Conservation (phyloP, 2,888 invertebrate genomes). For the Dicyrtomina minuta region DNA sequence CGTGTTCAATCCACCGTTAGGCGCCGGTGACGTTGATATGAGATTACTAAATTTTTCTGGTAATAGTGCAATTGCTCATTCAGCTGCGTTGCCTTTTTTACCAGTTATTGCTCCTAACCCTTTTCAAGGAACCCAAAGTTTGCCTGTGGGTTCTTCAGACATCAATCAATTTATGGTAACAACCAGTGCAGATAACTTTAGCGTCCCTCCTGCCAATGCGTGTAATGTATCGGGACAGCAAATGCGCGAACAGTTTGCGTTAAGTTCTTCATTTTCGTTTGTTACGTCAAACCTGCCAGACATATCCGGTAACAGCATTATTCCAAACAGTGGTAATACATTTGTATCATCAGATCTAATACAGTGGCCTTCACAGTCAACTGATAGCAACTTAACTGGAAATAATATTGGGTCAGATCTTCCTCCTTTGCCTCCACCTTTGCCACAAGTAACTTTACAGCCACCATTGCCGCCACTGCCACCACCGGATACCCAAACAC, state of each 20-base stretch:
- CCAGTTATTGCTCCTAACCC: background rate
- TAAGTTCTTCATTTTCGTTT: too few species aligned
- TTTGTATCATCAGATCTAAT: too few species aligned
- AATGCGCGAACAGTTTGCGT: too few species aligned
- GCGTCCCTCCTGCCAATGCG: too few species aligned
- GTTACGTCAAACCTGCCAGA: too few species aligned
- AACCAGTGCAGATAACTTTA: too few species aligned
- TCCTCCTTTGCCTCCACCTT: background rate
- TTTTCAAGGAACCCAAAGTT: background rate
- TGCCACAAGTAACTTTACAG: background rate
- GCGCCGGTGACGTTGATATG: slow-evolving; percentile 15
- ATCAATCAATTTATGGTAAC: too few species aligned
- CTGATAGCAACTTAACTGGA: background rate
- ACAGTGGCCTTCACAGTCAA: background rate
- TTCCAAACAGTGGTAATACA: too few species aligned
- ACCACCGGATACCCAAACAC: background rate
- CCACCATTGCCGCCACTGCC: background rate
- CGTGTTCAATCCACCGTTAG: background rate
- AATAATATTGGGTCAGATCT: too few species aligned
- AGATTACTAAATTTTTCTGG: background rate
- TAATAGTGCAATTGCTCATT: background rate
- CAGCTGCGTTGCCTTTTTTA: background rate
- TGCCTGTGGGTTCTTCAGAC: too few species aligned
- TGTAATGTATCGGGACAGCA: too few species aligned
- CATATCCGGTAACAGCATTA: too few species aligned